phyloP scores from a whole-genome alignment of 1,140 invertebrate species.

The Ephestia elutella region DNA sequence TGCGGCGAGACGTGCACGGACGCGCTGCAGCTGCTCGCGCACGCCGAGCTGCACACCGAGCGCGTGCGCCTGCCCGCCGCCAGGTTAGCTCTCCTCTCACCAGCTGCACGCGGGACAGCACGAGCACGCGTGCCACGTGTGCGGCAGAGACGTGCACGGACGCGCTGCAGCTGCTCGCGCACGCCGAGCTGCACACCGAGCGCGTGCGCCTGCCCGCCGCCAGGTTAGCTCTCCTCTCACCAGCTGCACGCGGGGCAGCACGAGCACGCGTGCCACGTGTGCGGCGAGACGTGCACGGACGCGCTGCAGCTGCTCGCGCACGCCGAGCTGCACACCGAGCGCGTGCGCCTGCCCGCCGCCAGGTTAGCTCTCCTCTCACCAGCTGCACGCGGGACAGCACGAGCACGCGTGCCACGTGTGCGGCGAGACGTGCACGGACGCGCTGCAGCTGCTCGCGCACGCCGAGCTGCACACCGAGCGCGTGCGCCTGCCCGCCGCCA shows the following conservation, averaged over 20 bases:
- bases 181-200: conserved; percentile 80
- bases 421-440: conserved; percentile 83
- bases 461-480: conserved; percentile 79
- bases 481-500: conserved; percentile 54
- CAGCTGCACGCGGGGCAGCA: conserved; percentile 63
- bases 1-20: conserved; percentile 85
- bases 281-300: conserved; percentile 83
- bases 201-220: conserved; percentile 53
- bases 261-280: conserved; percentile 82
- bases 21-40: conserved; percentile 82
- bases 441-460: conserved; percentile 83
- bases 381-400: conserved; percentile 72
- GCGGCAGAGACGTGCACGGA: conserved; percentile 83
- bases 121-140: conserved; percentile 82
- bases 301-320: conserved; percentile 84
- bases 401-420: conserved; percentile 83
- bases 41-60: conserved; percentile 80
- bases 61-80: conserved; percentile 53
- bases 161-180: conserved; percentile 82
- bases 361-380: conserved; percentile 52
- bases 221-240: conserved; percentile 51
- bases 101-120: conserved; percentile 63
- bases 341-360: conserved; percentile 54
- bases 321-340: conserved; percentile 79
- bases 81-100: conserved; percentile 51